phyloP scores from a whole-genome alignment of 2,888 invertebrate species.

The Leptothorax acervorum region DNA sequence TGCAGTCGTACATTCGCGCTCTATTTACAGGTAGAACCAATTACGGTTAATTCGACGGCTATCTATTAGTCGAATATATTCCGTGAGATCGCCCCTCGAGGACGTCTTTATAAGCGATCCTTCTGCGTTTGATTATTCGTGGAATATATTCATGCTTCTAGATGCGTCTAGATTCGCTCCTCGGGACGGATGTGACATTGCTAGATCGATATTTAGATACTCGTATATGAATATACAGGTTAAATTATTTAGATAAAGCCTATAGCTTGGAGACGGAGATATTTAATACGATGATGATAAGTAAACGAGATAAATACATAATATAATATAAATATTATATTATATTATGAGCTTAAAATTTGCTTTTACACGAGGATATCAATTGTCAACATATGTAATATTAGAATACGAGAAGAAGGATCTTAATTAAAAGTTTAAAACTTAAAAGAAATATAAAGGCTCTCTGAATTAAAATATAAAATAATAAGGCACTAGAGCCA shows the following conservation, averaged over 20 bases:
- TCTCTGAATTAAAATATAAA: too few relatives aligned
- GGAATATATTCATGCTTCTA: conserved; percentile 17
- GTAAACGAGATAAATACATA: neutral
- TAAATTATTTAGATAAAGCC: conserved; percentile 38
- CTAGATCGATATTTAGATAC: conserved; percentile 18
- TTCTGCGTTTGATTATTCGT: conserved; percentile 34
- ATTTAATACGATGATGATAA: conserved; percentile 21
- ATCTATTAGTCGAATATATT: conserved; percentile 76
- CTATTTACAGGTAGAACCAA: conserved; percentile 75
- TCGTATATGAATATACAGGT: conserved; percentile 30
- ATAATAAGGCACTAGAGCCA: too few relatives aligned
- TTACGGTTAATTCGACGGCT: conserved; percentile 73
- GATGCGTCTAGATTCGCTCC: conserved; percentile 6
- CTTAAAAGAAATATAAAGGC: too few relatives aligned
- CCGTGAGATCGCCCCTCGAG: conserved; percentile 56
- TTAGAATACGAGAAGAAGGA: neutral
- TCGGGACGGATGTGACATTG: conserved; percentile 8
- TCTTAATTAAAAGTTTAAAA: conserved; percentile 3
- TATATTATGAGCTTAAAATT: neutral
- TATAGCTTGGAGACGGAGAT: neutral
- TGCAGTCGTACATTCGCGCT: conserved; percentile 64
- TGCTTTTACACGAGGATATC: conserved; percentile 2
- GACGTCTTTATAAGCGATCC: conserved; percentile 67
- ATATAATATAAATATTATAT: conserved; percentile 11
- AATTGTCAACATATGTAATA: neutral